Evolutionary conservation across 2,113 vertebrate genomes (phyloP), one percentile per base, ranked within the genome.

Genomic region (Onychorhynchus coronatus): DNA sequence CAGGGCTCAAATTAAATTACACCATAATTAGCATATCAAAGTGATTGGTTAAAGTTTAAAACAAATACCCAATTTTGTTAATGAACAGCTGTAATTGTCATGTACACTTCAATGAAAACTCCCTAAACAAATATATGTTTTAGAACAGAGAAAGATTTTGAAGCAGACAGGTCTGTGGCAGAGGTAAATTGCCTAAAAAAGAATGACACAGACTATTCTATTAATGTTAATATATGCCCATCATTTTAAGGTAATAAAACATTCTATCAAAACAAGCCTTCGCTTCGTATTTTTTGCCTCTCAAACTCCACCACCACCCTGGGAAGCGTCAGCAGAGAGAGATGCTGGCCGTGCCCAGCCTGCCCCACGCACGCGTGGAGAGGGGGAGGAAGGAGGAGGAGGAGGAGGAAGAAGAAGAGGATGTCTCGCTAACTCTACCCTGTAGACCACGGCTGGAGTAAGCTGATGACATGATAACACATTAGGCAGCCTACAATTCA

Each of bases 31-130:
- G 99, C 99, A 99, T 99, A 99, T 99, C 99, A 99, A 99, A 99
- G 99, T 99, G 99, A 99, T 99, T 99, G 99, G 99, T 99, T 99
- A 99, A 99, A 99, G 99, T 99, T 99, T 99, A 99, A 99, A 99
- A 99, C 99, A 99, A 99, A 99, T 99, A 99, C 98, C 99, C 98
- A 99, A 99, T 99, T 99, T 99, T 99, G 98, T 99, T 99, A 99
- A 99, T 99, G 99, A 99, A 99, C 99, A 99, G 99, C 99, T 99
- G 98, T 99, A 99, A 99, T 99, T 99, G 98, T 98, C 98, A 95
- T 98, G 98, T 98, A 98, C 98, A 98, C 98, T 99, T 98, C 98
- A 98, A 98, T 98, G 98, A 99, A 99, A 99, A 99, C 99, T 99
- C 98, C 98, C 99, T 98, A 99, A 99, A 99, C 99, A 99, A 99